These are phyloP conservation scores for Calameuta filiformis DNA, from an alignment of 2,888 invertebrate genomes.

Conservation along the genomic window DNA sequence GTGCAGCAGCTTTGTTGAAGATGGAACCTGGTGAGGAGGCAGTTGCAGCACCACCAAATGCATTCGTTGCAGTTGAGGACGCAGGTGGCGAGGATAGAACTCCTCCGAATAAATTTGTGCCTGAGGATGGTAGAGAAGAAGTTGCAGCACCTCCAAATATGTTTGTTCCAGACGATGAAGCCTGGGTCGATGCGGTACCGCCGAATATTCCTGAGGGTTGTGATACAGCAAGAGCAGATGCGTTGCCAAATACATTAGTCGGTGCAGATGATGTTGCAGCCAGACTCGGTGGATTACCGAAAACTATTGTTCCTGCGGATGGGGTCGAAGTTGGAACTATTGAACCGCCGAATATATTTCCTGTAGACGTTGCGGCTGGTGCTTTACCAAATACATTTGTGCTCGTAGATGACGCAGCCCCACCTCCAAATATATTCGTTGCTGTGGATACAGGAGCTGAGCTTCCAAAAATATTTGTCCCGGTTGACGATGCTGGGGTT, in stretches of 20 bases:
- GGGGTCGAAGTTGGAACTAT: conserved; percentile 21
- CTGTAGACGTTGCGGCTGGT: conserved; percentile 10
- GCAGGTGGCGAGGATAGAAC: neutral
- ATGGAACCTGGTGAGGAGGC: conserved; percentile 17
- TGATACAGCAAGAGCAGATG: neutral
- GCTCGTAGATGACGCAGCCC: neutral
- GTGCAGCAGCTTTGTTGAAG: conserved; percentile 3
- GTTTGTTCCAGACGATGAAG: neutral
- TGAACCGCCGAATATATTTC: conserved; percentile 17
- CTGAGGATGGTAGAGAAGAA: neutral
- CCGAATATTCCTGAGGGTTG: neutral
- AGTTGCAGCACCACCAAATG: conserved; percentile 19
- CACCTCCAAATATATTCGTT: neutral
- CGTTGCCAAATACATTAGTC: neutral
- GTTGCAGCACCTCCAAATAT: neutral
- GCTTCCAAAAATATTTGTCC: neutral
- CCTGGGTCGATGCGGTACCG: neutral
- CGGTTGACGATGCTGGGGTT: neutral
- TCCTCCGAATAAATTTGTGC: neutral
- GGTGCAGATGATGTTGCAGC: conserved; percentile 13
- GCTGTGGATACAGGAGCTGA: neutral
- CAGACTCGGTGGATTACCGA: conserved; percentile 16
- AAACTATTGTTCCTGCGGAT: conserved; percentile 24
- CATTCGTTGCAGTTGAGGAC: neutral
- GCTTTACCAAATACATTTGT: conserved; percentile 16